phyloP scores from a whole-genome alignment of 2,797 vertebrate genomes.

The Hyperoplus lanceolatus region DNA sequence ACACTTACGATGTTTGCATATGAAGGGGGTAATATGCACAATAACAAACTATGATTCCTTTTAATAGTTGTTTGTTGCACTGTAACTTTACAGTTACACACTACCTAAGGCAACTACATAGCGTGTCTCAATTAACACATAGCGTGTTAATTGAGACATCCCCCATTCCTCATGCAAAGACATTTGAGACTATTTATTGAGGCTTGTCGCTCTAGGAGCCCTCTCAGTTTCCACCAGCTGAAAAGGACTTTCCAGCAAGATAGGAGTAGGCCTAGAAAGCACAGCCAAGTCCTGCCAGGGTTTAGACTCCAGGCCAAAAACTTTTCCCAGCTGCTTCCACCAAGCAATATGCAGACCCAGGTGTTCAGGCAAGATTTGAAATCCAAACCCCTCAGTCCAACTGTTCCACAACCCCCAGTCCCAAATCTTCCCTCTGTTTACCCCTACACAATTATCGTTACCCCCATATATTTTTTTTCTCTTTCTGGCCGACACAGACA shows the following conservation, averaged over 20 bases:
- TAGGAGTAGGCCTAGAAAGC: conserved; percentile 66
- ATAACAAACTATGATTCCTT: neutral
- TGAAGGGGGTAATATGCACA: neutral
- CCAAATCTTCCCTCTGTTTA: conserved; percentile 56
- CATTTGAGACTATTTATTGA: conserved; percentile 78
- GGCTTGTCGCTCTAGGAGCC: conserved; percentile 68
- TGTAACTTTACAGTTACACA: conserved; percentile 4
- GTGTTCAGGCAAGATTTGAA: conserved; percentile 79
- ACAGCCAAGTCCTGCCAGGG: conserved; percentile 72
- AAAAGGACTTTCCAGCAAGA: conserved; percentile 75
- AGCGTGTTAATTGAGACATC: conserved; percentile 73
- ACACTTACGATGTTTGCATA: neutral
- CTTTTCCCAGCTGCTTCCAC: conserved; percentile 74
- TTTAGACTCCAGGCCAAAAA: conserved; percentile 71
- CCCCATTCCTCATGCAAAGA: conserved; percentile 56
- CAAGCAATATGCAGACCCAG: conserved; percentile 76
- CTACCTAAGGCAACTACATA: conserved; percentile 19
- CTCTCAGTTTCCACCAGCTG: conserved; percentile 78
- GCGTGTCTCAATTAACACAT: conserved; percentile 59
- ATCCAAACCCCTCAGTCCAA: conserved; percentile 71
- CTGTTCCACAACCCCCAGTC: conserved; percentile 58
- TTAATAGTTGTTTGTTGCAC: neutral
- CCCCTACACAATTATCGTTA: conserved; percentile 17
- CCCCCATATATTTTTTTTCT: conserved; percentile 33
- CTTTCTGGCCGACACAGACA: conserved; percentile 37